Base-by-base conservation (phyloP, 2,888 invertebrate species). In the Drosophila histrio region DNA sequence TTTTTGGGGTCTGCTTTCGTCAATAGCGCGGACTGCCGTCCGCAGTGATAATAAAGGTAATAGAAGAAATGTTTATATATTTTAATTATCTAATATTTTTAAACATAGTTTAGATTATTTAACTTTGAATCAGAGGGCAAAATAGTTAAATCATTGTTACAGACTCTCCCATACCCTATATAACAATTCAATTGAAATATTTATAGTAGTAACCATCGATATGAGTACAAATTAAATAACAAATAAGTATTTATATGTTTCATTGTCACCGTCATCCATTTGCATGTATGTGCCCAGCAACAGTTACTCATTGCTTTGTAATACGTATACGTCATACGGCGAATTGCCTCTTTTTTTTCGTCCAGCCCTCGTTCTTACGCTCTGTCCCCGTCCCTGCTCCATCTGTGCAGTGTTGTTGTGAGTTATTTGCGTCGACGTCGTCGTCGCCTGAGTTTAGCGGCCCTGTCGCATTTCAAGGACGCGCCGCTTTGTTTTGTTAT, bases 381-480 rank as follows among this genome's bases (percentile, higher is more conserved):
- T n/a, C 13, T 22, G 11, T n/a, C 13, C n/a, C 22, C 8, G 1
- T 19, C 19, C 7, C 8, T 13, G 56, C 24, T 39, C 58, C 44
- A 21, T 32, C 39, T 28, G 49, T 41, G 54, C 52, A 11, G 17
- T 28, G 59, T 58, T 64, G 44, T 68, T 79, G 77, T 88, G 82
- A 82, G 82, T 83, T 82, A 88, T 82, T 82, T 82, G 88, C 88
- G 87, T 72, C 87, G 75, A 41, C 43, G 67, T 38, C 46, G 57
- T 49, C 57, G 76, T 32, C 49, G 78, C 63, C 72, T 19, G 87
- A 83, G 82, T 82, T 82, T 82, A 82, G 72, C 82, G 84, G 83
- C 84, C 83, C 84, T 85, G 75, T 71, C 74, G 79, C 66, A 61
- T 77, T 87, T 86, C 84, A 84, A 84, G 84, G 84, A 84, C 84